These are phyloP conservation scores for Lophochroa leadbeateri DNA, from an alignment of 2,113 vertebrate genomes.

Conservation along the genomic window DNA sequence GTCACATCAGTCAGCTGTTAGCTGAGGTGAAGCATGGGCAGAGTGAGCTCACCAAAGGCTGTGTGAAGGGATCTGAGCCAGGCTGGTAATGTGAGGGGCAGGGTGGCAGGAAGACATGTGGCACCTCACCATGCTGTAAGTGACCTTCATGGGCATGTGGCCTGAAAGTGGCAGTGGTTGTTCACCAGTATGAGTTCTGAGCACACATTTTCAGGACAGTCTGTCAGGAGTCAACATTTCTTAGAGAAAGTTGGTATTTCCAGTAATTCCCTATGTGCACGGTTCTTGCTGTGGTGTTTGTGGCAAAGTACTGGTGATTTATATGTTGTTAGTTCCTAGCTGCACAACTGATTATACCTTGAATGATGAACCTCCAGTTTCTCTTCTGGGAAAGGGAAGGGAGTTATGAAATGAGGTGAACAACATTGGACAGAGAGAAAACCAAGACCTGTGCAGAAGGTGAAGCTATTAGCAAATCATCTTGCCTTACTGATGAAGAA, in stretches of 20 bases:
- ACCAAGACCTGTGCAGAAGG: background rate
- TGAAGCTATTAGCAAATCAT: background rate
- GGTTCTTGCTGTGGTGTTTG: background rate
- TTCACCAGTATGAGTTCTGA: background rate
- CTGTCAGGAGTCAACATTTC: background rate
- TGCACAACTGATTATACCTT: background rate
- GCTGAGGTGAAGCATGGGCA: background rate
- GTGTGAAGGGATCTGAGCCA: background rate
- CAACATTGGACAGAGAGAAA: background rate
- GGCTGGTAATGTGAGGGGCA: background rate
- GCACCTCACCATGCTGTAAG: background rate
- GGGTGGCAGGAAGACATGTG: background rate
- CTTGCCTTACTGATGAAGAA: background rate
- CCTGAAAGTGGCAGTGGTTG: background rate
- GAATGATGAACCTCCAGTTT: background rate
- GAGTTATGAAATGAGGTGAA: background rate
- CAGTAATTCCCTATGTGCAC: background rate
- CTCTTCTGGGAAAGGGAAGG: background rate
- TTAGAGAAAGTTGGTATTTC: background rate
- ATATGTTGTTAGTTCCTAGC: background rate
- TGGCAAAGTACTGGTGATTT: background rate
- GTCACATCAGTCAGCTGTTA: background rate
- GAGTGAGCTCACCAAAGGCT: background rate
- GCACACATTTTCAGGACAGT: background rate
- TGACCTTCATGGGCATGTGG: background rate